Conservation (phyloP, 1,140 invertebrate species). For the Leucophenga varia region DNA sequence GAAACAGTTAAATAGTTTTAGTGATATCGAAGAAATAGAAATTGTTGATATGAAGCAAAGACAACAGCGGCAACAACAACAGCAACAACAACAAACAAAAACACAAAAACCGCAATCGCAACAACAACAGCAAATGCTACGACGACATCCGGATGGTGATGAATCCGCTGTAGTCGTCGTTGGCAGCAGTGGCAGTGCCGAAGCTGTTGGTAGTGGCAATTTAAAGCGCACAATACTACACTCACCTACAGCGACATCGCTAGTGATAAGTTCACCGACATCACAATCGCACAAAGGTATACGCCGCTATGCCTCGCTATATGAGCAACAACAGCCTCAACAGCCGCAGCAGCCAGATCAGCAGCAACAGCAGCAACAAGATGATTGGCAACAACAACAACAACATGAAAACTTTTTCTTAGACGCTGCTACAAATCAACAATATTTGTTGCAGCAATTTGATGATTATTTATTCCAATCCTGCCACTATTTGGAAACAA, state of each 20-base stretch:
- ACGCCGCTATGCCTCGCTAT: constrained; percentile 20
- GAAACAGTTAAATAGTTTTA: constrained; percentile 58
- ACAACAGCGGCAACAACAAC: constrained; percentile 28
- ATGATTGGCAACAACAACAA: not conserved
- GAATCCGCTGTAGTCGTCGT: not conserved
- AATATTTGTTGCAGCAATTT: constrained; percentile 40
- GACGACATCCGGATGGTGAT: constrained; percentile 23
- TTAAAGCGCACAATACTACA: constrained; percentile 1
- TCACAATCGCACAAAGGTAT: constrained; percentile 43
- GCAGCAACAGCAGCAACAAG: not conserved
- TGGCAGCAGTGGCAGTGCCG: too few relatives aligned
- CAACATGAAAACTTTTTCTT: too few relatives aligned
- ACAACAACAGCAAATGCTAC: constrained; percentile 12
- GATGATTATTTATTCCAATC: constrained; percentile 55
- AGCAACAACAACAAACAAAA: constrained; percentile 13
- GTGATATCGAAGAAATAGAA: constrained; percentile 58
- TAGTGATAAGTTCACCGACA: constrained; percentile 32
- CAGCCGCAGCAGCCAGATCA: constrained; percentile 3
- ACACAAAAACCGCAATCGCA: constrained; percentile 15
- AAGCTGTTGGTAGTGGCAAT: too few relatives aligned
- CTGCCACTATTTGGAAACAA: constrained; percentile 54
- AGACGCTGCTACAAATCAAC: constrained; percentile 11
- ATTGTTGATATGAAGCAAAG: constrained; percentile 58
- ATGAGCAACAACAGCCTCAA: constrained; percentile 11
- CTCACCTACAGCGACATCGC: constrained; percentile 19